These are phyloP conservation scores for Dasypogon diadema DNA, from an alignment of 2,888 invertebrate genomes.

Conservation along the genomic window DNA sequence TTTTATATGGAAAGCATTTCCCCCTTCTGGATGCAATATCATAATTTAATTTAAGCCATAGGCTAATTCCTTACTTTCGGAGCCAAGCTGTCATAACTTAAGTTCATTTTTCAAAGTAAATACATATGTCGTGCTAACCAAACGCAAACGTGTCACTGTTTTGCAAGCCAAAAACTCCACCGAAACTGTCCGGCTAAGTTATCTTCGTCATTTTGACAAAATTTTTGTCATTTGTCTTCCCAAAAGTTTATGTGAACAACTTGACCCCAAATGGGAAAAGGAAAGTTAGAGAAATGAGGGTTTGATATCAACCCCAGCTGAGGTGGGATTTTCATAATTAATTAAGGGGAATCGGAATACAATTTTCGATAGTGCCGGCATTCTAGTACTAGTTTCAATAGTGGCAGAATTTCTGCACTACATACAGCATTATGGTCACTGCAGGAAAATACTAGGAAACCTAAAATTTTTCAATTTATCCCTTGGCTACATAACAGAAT, in stretches of 20 bases:
- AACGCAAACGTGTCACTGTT: neutral
- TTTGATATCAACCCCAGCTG: neutral
- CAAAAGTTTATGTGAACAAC: neutral
- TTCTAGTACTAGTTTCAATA: neutral
- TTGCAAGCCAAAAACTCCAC: neutral
- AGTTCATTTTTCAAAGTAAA: neutral
- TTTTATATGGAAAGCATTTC: neutral
- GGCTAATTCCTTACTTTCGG: neutral
- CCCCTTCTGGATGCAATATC: neutral
- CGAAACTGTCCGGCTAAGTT: neutral
- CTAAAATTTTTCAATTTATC: conserved; percentile 9
- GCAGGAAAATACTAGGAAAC: neutral
- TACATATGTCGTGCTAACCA: neutral
- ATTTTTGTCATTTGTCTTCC: conserved; percentile 6
- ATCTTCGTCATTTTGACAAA: conserved; percentile 10
- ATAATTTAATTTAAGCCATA: neutral
- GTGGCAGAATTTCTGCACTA: conserved; percentile 1
- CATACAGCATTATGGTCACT: conserved; percentile 12
- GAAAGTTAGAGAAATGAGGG: neutral
- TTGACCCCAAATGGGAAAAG: neutral
- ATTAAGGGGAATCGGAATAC: neutral
- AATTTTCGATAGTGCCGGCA: neutral
- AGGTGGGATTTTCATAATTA: conserved; percentile 10
- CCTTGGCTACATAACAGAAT: neutral
- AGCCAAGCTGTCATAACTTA: neutral